Percentiles rank a stretch among this genome's conserved stretches.
phyloP scores from a whole-genome alignment of 2,797 vertebrate species.

The Benthosema pterotum region DNA sequence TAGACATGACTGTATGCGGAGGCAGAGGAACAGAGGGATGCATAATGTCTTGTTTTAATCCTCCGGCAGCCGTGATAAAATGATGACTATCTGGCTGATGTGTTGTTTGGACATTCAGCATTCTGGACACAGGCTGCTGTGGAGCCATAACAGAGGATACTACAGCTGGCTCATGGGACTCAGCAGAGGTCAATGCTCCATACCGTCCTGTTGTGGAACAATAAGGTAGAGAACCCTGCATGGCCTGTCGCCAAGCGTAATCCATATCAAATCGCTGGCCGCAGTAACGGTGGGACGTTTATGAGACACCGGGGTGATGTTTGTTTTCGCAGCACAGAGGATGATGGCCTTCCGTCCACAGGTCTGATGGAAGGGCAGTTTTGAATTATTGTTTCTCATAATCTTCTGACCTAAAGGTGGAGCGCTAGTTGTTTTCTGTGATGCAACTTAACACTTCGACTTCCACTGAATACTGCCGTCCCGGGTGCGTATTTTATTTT shows the following conservation, averaged over 20 bases:
- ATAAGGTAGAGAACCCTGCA: constrained; percentile 72
- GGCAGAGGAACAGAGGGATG: constrained; percentile 50
- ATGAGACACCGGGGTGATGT: constrained; percentile 73
- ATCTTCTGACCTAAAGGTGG: constrained; percentile 55
- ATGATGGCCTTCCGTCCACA: constrained; percentile 57
- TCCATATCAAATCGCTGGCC: constrained; percentile 81
- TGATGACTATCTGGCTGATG: constrained; percentile 74
- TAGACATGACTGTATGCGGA: constrained; percentile 40
- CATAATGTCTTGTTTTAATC: constrained; percentile 53
- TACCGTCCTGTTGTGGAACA: constrained; percentile 56
- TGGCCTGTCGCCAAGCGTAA: constrained; percentile 74
- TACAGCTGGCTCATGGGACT: constrained; percentile 62
- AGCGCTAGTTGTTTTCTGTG: constrained; percentile 42
- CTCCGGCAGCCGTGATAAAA: constrained; percentile 61
- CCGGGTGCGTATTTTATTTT: too few species aligned
- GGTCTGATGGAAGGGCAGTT: constrained; percentile 61
- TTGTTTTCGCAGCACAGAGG: constrained; percentile 71
- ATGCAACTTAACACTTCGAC: not conserved
- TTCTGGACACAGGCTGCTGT: constrained; percentile 54
- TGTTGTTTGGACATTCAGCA: constrained; percentile 62
- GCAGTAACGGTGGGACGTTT: constrained; percentile 73
- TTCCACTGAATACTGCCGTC: too few species aligned
- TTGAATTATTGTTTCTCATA: constrained; percentile 78
- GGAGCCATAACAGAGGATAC: constrained; percentile 63
- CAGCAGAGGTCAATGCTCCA: constrained; percentile 61